Conservation (phyloP, 2,113 vertebrate genomes). For the Maccullochella peelii region DNA sequence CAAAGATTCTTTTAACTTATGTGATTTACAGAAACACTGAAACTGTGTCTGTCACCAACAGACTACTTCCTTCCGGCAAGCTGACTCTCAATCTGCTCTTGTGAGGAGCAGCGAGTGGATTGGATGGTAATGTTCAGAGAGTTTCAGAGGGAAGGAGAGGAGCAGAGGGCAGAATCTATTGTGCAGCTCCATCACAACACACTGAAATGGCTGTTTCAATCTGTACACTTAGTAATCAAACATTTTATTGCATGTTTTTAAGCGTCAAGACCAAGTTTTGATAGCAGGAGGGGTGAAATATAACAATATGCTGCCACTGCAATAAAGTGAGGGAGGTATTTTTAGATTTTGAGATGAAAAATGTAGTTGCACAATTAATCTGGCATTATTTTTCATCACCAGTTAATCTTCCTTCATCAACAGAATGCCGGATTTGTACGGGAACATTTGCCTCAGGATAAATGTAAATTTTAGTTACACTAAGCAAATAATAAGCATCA, state of each 20-base stretch:
- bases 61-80: conserved; percentile 44
- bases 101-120: conserved; percentile 29
- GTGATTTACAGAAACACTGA: conserved; percentile 11
- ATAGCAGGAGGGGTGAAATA: neutral
- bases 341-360: neutral
- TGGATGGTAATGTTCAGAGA: conserved; percentile 7
- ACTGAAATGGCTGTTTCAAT: neutral
- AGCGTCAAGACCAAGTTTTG: neutral
- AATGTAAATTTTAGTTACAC: neutral
- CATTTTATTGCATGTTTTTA: neutral
- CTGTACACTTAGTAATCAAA: neutral
- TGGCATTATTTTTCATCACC: neutral
- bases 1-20: conserved; percentile 7
- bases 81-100: conserved; percentile 8
- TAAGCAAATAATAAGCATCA: neutral
- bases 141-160: conserved; percentile 5
- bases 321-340: neutral
- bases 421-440: neutral
- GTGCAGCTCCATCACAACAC: conserved; percentile 6
- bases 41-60: conserved; percentile 5
- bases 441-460: neutral
- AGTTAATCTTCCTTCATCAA: neutral
- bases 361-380: neutral
- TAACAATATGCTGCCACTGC: neutral
- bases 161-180: conserved; percentile 5